Percentiles rank a stretch among this genome's conserved stretches.
These are phyloP conservation scores for Cetoscarus ocellatus DNA, from an alignment of 2,797 vertebrate species.

Conservation along the genomic window DNA sequence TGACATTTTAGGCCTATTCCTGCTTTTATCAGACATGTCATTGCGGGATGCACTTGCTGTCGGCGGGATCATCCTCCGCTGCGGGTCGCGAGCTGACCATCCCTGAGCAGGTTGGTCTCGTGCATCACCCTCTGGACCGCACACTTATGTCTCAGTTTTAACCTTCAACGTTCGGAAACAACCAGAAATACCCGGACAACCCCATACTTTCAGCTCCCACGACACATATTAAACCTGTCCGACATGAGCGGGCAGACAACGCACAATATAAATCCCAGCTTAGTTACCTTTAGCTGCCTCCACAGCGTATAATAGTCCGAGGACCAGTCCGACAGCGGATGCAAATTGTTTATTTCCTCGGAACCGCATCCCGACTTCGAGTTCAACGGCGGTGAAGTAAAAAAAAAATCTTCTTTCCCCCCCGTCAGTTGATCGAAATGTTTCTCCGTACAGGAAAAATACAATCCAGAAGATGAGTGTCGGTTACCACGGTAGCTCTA, in stretches of 20 bases:
- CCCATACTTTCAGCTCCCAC: too few species aligned
- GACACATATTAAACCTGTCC: slow-evolving; percentile 6
- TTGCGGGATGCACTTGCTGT: slow-evolving; percentile 69
- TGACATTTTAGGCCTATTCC: neutral
- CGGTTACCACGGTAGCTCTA: slow-evolving; percentile 81
- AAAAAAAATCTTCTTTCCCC: slow-evolving; percentile 56
- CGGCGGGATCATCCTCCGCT: slow-evolving; percentile 60
- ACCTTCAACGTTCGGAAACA: slow-evolving; percentile 4
- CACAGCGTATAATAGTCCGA: slow-evolving; percentile 84
- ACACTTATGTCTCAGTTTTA: neutral
- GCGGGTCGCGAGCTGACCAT: slow-evolving; percentile 59
- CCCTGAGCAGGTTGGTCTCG: slow-evolving; percentile 71
- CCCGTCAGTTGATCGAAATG: slow-evolving; percentile 45
- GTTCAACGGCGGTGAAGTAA: slow-evolving; percentile 60
- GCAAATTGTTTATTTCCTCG: slow-evolving; percentile 78
- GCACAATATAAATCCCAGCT: slow-evolving; percentile 70
- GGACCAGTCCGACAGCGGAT: slow-evolving; percentile 84
- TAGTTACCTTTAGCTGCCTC: slow-evolving; percentile 87
- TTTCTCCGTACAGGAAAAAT: slow-evolving; percentile 58
- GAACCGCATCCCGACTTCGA: slow-evolving; percentile 84
- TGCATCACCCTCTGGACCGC: slow-evolving; percentile 54
- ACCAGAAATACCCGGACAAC: neutral
- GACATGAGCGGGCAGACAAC: slow-evolving; percentile 19
- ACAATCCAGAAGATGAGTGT: slow-evolving; percentile 82
- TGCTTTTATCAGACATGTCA: neutral